A percentile compares a stretch with the other conserved stretches of the same genome.
phyloP scores from a whole-genome alignment of 2,797 vertebrate species.

The Petrocephalus schoutedeni region DNA sequence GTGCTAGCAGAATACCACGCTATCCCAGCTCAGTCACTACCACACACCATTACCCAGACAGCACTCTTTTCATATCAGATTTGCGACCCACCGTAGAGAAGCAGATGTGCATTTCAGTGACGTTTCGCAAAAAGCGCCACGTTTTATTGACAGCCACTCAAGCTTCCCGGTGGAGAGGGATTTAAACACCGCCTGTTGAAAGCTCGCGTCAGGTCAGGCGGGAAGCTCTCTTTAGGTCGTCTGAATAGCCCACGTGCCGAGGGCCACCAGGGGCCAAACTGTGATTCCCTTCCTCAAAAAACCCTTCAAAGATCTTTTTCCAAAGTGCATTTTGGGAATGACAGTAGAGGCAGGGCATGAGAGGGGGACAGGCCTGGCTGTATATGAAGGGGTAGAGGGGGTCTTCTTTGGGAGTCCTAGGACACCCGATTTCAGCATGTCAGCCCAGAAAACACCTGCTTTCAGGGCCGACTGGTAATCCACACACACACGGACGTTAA shows the following conservation, averaged over 20 bases:
- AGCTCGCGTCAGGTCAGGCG: background rate
- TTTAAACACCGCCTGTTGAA: background rate
- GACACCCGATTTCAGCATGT: constrained; percentile 21
- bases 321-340: background rate
- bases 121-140: background rate
- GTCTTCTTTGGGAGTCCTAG: constrained; percentile 23
- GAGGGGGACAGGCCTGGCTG: background rate
- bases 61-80: constrained; percentile 7
- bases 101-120: constrained; percentile 6
- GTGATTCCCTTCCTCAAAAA: background rate
- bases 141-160: constrained; percentile 17
- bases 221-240: background rate
- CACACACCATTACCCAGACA: background rate
- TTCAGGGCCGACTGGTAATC: background rate
- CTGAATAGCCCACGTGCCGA: background rate
- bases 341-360: background rate
- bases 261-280: background rate
- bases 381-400: background rate
- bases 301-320: background rate
- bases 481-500: background rate
- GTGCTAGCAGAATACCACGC: background rate
- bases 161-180: background rate
- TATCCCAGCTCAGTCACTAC: background rate
- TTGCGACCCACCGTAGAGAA: background rate
- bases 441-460: background rate